Base-by-base conservation (phyloP, 2,888 invertebrate genomes). In the Chromoteleia sp. region DNA sequence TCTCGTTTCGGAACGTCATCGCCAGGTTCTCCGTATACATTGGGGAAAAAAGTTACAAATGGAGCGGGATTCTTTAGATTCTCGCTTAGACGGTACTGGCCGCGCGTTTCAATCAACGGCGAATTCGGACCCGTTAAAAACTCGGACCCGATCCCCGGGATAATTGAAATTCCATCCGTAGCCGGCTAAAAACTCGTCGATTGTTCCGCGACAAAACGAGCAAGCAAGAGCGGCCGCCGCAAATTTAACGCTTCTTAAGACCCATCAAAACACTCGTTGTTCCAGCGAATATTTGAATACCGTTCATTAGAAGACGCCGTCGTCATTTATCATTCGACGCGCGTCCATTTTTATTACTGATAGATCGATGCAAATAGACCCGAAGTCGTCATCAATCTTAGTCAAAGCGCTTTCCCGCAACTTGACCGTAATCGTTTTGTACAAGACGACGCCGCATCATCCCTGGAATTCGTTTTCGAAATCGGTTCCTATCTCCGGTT, bases 41-140 rank as follows among this genome's bases (percentile, higher is more conserved):
- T 71, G 65, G 33, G 52, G 33, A 75, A 82, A 82, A 82, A 82
- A 79, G 63, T 67, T 52, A 14, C 41, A 76, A 79, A 78, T 71
- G 59, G 78, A 65, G 33, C 77, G 39, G 63, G 81, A 82, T 82
- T 82, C 81, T 14, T 70, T 58, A 50, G 70, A 78, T 82, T 45
- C 77, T 21, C 15, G 48, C 19, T 63, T 73, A 78, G 71, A 71
- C 25, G 78, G 15, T 45, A 58, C 61, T 50, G 63, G 17, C 15
- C 36, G 36, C 15, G 67, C 45, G 56, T 52, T 77, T 70, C 63
- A 81, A 81, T 81, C 81, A 68, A 36, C 68, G 39, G 36, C 67
- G 54, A 71, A 76, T 58, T 50, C 33, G 63, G 29, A 12, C 48
- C 58, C 17, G 39, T 41, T 58, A 58, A 67, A 76, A 76, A 68